phyloP scores from a whole-genome alignment of 1,140 invertebrate genomes.

The Drosophila azteca region DNA sequence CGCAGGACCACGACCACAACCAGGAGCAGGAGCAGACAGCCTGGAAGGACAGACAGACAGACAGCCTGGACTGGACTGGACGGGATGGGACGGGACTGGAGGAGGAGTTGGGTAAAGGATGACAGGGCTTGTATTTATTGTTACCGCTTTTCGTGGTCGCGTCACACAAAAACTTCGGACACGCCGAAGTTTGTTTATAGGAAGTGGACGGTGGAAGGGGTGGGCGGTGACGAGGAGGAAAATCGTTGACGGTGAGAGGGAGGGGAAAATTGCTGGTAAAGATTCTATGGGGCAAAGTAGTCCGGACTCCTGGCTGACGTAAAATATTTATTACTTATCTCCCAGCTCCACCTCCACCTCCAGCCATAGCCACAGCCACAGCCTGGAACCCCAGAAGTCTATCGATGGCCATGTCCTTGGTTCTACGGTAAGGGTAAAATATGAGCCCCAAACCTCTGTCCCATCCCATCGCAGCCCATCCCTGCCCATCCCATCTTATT shows the following conservation, averaged over 20 bases:
- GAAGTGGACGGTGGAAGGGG: slow-evolving; percentile 6
- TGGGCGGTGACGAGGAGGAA: too few relatives aligned
- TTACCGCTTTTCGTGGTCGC: slow-evolving; percentile 71
- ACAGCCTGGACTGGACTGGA: neutral
- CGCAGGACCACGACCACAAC: slow-evolving; percentile 19
- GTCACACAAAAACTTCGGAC: slow-evolving; percentile 59
- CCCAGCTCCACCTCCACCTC: neutral
- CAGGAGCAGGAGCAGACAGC: neutral
- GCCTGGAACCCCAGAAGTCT: neutral
- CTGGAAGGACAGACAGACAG: slow-evolving; percentile 2
- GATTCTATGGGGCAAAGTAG: slow-evolving; percentile 20
- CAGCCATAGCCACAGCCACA: too few relatives aligned
- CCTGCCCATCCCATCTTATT: too few relatives aligned
- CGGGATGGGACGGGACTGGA: neutral
- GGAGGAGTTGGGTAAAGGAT: slow-evolving; percentile 25
- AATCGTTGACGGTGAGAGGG: too few relatives aligned
- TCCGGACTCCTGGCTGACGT: slow-evolving; percentile 48
- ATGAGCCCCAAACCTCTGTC: slow-evolving; percentile 21
- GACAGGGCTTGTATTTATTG: slow-evolving; percentile 70
- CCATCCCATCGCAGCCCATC: too few relatives aligned
- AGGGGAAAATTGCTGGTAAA: slow-evolving; percentile 2
- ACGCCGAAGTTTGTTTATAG: slow-evolving; percentile 60
- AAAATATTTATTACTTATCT: slow-evolving; percentile 74
- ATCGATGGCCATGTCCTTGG: slow-evolving; percentile 22
- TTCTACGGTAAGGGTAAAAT: slow-evolving; percentile 53